Base-by-base conservation (phyloP, 2,888 invertebrate genomes). In the Ectropis crepuscularia region DNA sequence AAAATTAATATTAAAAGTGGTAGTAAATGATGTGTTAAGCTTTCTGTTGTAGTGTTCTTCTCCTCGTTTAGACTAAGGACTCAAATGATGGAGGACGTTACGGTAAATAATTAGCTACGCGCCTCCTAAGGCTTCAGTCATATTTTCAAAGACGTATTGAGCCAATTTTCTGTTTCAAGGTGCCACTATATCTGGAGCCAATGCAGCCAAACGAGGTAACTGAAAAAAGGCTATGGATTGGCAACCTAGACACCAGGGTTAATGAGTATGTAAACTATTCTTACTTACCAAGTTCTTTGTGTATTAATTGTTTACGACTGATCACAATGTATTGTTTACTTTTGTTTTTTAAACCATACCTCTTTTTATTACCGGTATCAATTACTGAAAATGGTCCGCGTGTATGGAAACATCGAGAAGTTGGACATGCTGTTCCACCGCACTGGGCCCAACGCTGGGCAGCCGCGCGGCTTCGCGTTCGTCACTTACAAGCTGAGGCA, bases 371-470 rank as follows among this genome's bases (percentile, higher is more conserved):
- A 97, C 96, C 94, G 97, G 97, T 98, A 96, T 96, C 96, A 98
- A 95, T 95, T 99, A 94, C 94, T 99, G 93, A 98, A 98, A 97
- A 95, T 98, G 93, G 95, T 98, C 93, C 98, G 98, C 95, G 96
- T 96, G 95, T 96, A 97, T 95, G 98, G 98, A 87, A 94, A 95
- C 84, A 96, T 98, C 83, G 97, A 97, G 93, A 98, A 98, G 95
- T 98, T 98, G 93, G 98, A 99, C 93, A 96, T 98, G 92, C 95
- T 99, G 74, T 98, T 98, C 87, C 98, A 98, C 89, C 97, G 98
- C 74, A 95, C 96, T 72, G 98, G 98, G 73, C 97, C 98, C 45
- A 95, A 96, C 74, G 95, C 95, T 73, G 98, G 98, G 57, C 97
- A 97, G 85, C 97, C 98, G 0, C 94, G 98, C 67, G 98, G 99